These are phyloP conservation scores for Brachypalpus laphriformis DNA, from an alignment of 2,888 invertebrate genomes.

Conservation along the genomic window DNA sequence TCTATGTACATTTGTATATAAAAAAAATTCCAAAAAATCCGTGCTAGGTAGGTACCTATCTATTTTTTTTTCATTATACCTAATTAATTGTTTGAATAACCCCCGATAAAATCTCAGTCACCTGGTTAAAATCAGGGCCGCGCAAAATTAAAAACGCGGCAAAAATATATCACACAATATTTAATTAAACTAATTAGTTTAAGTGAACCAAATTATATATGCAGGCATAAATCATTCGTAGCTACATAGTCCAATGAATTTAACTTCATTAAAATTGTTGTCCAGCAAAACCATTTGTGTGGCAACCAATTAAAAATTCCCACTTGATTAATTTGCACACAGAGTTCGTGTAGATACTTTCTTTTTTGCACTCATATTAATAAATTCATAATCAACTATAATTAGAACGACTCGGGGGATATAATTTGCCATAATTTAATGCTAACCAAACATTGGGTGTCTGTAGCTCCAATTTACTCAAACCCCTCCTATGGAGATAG, in stretches of 20 bases:
- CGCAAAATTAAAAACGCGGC: neutral
- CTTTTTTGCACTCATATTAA: slow-evolving; percentile 53
- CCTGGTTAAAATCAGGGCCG: slow-evolving; percentile 18
- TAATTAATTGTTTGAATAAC: neutral
- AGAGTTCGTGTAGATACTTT: neutral
- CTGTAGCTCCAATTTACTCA: slow-evolving; percentile 39
- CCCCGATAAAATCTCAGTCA: neutral
- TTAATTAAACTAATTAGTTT: slow-evolving; percentile 65
- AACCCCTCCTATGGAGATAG: neutral
- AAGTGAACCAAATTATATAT: slow-evolving; percentile 21
- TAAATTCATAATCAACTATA: slow-evolving; percentile 71
- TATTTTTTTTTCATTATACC: neutral
- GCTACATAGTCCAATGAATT: slow-evolving; percentile 34
- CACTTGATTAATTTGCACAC: slow-evolving; percentile 37
- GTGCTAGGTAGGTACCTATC: neutral
- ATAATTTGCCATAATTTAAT: slow-evolving; percentile 71
- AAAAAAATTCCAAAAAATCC: too few species aligned
- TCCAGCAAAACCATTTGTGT: slow-evolving; percentile 52
- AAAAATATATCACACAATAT: slow-evolving; percentile 24
- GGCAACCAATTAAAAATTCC: slow-evolving; percentile 58
- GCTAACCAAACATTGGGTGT: slow-evolving; percentile 67
- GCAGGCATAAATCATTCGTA: neutral
- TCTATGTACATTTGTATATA: too few species aligned
- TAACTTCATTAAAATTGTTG: slow-evolving; percentile 66
- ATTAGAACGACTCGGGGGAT: slow-evolving; percentile 64